phyloP scores from a whole-genome alignment of 2,888 invertebrate genomes.

The Aelia acuminata region DNA sequence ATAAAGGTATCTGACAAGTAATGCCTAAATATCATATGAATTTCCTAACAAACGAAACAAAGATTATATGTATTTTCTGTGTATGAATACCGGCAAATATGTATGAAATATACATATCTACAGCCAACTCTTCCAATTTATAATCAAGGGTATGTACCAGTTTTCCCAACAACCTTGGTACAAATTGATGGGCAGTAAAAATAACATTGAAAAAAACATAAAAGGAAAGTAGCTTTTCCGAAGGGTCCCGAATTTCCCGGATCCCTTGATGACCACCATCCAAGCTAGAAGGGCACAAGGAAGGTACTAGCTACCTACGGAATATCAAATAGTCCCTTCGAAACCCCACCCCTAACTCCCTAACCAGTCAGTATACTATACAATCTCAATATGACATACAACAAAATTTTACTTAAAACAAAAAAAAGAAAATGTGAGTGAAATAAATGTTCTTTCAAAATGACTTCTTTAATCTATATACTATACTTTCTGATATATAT shows the following conservation, averaged over 20 bases:
- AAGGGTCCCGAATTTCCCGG: neutral
- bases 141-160: neutral
- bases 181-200: conserved; percentile 30
- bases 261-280: conserved; percentile 32
- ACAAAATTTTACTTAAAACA: neutral
- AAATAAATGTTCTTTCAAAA: too few species aligned
- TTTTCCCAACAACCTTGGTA: neutral
- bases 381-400: neutral
- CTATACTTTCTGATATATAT: too few species aligned
- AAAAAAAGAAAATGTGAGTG: neutral
- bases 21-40: too few species aligned
- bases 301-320: neutral
- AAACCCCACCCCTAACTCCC: neutral
- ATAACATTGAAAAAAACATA: conserved; percentile 23
- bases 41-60: too few species aligned
- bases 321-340: neutral
- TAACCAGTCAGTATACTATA: neutral
- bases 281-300: neutral
- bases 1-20: too few species aligned
- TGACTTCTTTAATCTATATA: too few species aligned
- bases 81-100: too few species aligned
- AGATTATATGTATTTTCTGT: too few species aligned
- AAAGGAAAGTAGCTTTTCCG: conserved; percentile 19
- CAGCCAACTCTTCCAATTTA: neutral
- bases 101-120: neutral